A percentile compares a stretch with the other conserved stretches of the same genome.
phyloP scores from a whole-genome alignment of 2,888 invertebrate species.

The Diarsia mendica region DNA sequence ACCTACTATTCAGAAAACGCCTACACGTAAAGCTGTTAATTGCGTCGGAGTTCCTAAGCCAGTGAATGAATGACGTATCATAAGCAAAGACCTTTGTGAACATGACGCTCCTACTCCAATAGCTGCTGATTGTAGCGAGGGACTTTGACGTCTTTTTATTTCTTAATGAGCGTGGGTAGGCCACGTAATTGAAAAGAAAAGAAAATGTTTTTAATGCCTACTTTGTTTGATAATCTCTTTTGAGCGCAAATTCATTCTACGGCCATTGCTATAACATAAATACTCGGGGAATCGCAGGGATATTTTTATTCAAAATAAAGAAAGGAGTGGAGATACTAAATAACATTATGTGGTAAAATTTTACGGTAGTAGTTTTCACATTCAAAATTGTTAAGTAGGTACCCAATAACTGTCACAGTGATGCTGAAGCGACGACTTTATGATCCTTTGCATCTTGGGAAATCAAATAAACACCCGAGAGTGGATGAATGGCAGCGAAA shows the following conservation, averaged over 20 bases:
- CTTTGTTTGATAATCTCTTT: not conserved
- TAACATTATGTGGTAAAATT: not conserved
- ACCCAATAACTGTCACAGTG: not conserved
- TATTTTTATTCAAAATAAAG: too few species aligned
- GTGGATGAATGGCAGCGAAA: not conserved
- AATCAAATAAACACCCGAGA: not conserved
- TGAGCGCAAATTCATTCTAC: not conserved
- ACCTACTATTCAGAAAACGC: constrained; percentile 2
- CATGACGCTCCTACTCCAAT: constrained; percentile 9
- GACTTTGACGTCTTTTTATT: constrained; percentile 16
- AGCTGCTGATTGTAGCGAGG: constrained; percentile 4
- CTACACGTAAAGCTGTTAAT: constrained; percentile 8
- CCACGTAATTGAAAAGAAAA: constrained; percentile 9
- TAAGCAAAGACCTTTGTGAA: constrained; percentile 18
- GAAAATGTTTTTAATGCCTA: constrained; percentile 4
- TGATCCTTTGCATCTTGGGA: too few species aligned
- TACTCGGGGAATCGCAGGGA: too few species aligned
- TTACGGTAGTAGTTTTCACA: not conserved
- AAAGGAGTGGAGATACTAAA: not conserved
- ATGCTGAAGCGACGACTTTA: not conserved
- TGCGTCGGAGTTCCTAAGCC: constrained; percentile 2
- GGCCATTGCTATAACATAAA: not conserved
- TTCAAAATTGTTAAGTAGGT: not conserved
- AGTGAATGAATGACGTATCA: constrained; percentile 11
- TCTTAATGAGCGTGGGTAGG: constrained; percentile 23